phyloP scores from a whole-genome alignment of 2,113 vertebrate species.

The Gymnocephalus cernua region DNA sequence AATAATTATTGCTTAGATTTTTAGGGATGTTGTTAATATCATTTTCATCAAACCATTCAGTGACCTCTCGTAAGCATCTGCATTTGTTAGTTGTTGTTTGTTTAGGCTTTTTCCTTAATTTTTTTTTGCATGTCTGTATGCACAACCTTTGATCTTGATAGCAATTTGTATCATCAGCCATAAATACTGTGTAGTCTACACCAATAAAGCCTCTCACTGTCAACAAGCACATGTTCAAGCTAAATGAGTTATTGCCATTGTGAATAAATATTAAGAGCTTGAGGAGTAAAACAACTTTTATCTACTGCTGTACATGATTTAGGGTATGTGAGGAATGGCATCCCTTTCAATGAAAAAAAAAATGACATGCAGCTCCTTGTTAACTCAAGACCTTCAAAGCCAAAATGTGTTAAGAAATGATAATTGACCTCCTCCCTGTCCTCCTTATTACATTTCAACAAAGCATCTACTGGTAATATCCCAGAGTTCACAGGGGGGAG shows the following conservation, averaged over 20 bases:
- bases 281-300: conserved; percentile 17
- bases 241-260: background rate
- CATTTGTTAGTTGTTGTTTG: background rate
- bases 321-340: background rate
- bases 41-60: background rate
- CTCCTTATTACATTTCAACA: conserved; percentile 65
- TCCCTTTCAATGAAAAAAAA: background rate
- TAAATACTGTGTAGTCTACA: background rate
- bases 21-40: background rate
- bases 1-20: background rate
- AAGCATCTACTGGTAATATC: conserved; percentile 53
- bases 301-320: conserved; percentile 31
- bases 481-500: conserved; percentile 62
- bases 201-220: background rate
- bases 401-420: conserved; percentile 50
- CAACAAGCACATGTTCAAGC: background rate
- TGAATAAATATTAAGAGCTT: conserved; percentile 1
- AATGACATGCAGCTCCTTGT: conserved; percentile 4
- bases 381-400: conserved; percentile 18
- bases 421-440: conserved; percentile 67
- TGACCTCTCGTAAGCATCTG: background rate
- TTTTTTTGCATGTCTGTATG: background rate
- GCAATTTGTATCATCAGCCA: background rate
- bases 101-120: background rate
- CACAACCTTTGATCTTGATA: background rate